These are phyloP conservation scores for Brachypteracias leptosomus DNA, from an alignment of 2,113 vertebrate genomes.

Conservation along the genomic window DNA sequence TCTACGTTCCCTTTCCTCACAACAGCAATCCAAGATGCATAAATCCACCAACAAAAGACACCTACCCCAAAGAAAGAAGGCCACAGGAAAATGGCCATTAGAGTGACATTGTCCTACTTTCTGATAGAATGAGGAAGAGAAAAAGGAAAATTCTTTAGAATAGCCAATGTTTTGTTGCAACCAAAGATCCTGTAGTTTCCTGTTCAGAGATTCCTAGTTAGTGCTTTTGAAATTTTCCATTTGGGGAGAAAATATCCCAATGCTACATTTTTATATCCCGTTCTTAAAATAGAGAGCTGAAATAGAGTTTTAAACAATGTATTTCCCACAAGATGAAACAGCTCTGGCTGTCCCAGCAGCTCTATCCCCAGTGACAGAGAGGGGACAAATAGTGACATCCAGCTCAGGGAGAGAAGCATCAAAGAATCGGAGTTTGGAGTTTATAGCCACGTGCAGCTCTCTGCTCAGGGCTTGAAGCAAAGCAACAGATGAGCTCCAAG, in stretches of 20 bases:
- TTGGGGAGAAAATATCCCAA: fast-evolving
- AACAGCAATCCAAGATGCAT: not conserved
- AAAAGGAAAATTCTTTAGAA: not conserved
- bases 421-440: not conserved
- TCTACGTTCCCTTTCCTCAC: fast-evolving
- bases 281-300: not conserved
- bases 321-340: not conserved
- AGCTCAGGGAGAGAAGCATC: not conserved
- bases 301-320: not conserved
- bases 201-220: not conserved
- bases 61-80: not conserved
- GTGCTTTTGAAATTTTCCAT: not conserved
- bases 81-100: not conserved
- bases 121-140: not conserved
- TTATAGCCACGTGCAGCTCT: not conserved
- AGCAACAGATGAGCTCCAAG: not conserved
- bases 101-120: not conserved
- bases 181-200: not conserved
- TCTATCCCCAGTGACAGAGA: not conserved
- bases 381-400: not conserved
- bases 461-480: not conserved
- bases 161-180: not conserved
- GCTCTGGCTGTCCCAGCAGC: not conserved
- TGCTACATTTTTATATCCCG: not conserved
- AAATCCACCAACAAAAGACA: not conserved